Evolutionary conservation across 1,140 invertebrate species (phyloP), one percentile per base, ranked within the genome.

Genomic region (Bombus sibiricus): DNA sequence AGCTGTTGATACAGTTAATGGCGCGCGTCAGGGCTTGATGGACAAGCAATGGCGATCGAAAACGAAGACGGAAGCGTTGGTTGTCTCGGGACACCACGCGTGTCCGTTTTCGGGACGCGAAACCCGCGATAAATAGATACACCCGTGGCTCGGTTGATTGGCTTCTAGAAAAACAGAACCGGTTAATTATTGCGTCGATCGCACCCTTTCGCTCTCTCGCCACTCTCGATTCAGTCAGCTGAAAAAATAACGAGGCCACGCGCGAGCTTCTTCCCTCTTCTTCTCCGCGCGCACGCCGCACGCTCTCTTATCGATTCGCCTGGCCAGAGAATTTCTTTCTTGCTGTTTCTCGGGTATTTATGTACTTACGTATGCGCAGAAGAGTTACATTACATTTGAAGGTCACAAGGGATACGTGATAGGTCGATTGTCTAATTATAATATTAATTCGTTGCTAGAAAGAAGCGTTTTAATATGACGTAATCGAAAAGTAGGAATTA

Each of bases 151-250:
- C 71, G 72, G 22, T 68, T 57, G 84, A 90, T 86, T 91, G 92
- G 92, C 92, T 93, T 93, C 92, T 89, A 86, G 85, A 81, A 92
- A 93, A 93, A 93, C 88, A 93, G 85, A 84, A 87, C 83, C 53
- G 69, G 87, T 90, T 93, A 93, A 93, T 93, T 93, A 90, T 87
- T 69, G 76, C 87, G 68, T 28, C 83, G 87, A 71, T 64, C 73
- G n/a, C 77, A 74, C 83, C 77, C 66, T 89, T 86, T 90, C 66
- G 74, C 39, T 41, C 37, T 89, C 66, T 68, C 64, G 47, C 64
- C 43, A 37, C 43, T 88, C 82, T 75, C 74, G 18, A 53, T 47
- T 72, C 86, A 41, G 57, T 85, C 92, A 91, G 91, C 92, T 93
- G 92, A 92, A 92, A 93, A 93, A 93, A 93, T 92, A 93, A 93